Conservation (phyloP, 2,888 invertebrate genomes). For the Bursaphelenchus okinawaensis region DNA sequence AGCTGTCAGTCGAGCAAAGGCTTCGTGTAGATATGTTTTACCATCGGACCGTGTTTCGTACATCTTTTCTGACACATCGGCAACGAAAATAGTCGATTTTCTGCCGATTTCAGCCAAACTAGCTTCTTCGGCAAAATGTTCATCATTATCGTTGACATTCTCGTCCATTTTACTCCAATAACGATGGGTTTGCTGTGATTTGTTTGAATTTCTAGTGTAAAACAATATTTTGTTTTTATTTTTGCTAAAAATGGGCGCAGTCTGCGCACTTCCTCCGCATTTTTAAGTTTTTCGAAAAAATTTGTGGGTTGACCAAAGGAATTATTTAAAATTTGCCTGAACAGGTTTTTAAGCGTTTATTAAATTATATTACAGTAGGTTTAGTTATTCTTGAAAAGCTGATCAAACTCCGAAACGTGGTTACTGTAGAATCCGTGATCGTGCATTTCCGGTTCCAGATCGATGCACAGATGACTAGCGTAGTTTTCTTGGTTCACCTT, state of each 20-base stretch:
- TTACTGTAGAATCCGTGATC: not conserved
- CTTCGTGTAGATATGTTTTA: constrained; percentile 7
- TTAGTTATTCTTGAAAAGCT: not conserved
- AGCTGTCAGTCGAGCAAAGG: constrained; percentile 11
- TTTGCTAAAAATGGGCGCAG: no score
- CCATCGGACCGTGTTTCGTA: not conserved
- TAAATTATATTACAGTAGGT: no score
- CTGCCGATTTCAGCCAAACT: constrained; percentile 12
- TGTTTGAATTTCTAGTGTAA: no score
- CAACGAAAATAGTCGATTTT: constrained; percentile 13
- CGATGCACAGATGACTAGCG: not conserved
- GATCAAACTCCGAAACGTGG: not conserved
- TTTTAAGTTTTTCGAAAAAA: no score
- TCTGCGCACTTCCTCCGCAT: no score
- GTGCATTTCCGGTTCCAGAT: not conserved
- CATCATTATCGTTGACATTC: not conserved
- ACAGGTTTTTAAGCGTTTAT: no score
- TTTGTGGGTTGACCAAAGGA: no score
- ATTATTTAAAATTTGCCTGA: no score
- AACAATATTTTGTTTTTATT: no score
- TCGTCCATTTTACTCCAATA: not conserved
- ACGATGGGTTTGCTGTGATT: no score
- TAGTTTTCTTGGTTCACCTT: not conserved
- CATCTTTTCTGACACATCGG: constrained; percentile 20
- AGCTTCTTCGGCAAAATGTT: constrained; percentile 4